Conservation (phyloP, 2,113 vertebrate genomes). For the Tyrannus savana region DNA sequence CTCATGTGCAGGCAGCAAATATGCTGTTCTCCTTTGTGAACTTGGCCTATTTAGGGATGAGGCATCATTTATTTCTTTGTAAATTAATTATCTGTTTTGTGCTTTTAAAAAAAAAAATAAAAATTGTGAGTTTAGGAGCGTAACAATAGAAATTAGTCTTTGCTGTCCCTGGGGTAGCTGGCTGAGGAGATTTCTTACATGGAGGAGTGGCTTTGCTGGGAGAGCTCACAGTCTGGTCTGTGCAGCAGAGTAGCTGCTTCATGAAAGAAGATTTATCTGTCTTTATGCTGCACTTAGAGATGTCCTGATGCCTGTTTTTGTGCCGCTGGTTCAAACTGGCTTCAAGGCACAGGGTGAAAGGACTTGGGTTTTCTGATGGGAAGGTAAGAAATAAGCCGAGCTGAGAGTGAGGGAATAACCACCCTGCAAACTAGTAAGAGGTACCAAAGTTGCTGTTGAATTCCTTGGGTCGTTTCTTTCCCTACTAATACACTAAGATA, state of each 20-base stretch:
- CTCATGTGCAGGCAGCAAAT: neutral
- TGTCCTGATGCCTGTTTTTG: neutral
- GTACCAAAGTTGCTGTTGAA: neutral
- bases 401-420: neutral
- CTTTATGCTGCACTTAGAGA: neutral
- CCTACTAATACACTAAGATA: neutral
- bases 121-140: neutral
- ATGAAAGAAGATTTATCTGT: neutral
- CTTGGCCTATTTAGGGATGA: neutral
- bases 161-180: neutral
- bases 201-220: neutral
- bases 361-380: neutral
- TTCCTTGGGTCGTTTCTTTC: neutral
- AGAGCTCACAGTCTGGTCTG: neutral
- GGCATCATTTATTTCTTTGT: neutral
- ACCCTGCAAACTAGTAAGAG: neutral
- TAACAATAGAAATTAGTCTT: neutral
- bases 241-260: neutral
- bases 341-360: neutral
- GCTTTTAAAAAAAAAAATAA: neutral
- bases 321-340: neutral
- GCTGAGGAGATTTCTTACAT: neutral
- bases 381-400: neutral
- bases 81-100: neutral
- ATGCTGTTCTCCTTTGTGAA: neutral